Base-by-base conservation (phyloP, 2,797 vertebrate species). In the Vultur gryphus region DNA sequence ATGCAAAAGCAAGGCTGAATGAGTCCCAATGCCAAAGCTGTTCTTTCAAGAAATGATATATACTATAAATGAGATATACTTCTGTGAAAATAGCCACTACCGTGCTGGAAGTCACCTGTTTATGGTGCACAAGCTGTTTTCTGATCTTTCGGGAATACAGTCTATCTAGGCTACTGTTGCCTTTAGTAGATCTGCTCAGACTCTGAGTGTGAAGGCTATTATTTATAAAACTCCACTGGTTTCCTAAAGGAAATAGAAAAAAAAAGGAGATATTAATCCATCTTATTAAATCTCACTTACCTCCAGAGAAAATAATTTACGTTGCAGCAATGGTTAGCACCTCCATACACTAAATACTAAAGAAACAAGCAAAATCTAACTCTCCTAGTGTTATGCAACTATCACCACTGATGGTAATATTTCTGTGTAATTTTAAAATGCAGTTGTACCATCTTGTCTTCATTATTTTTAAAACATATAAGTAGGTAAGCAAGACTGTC, bases 201-300 rank as follows among this genome's bases (percentile, higher is more conserved):
- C 98, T 99, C 96, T 99, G 99, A 70, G 99, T 99, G 94, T 99
- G 99, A 80, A 99, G 98, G 95, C 98, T 99, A 94, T 99, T 99
- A 88, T 99, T 99, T 97, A 99, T 99, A 97, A 99, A 99, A 98
- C 99, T 99, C 99, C 99, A 99, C 94, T 99, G 99, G 96, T 99
- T 99, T 80, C 99, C 99, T 99, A 96, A 11, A 64, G 39, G 48
- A 69, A 77, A 96, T 1, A 77, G n/a, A 25, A 57, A 35, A 48
- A 48, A 76, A 55, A n/a, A 23, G 4, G 6, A 66, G 3, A 7
- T 5, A 89, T 76, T 55, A 80, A 58, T 62, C 15, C 16, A 44
- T 29, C 11, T 85, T 49, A 86, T 17, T 84, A 89, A 87, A 64
- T 8, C 4, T 51, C 31, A 54, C 13, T 79, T 48, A 84, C 75